Evolutionary conservation across 2,888 invertebrate species (phyloP).

Genomic region (Crepidodera aurea): DNA sequence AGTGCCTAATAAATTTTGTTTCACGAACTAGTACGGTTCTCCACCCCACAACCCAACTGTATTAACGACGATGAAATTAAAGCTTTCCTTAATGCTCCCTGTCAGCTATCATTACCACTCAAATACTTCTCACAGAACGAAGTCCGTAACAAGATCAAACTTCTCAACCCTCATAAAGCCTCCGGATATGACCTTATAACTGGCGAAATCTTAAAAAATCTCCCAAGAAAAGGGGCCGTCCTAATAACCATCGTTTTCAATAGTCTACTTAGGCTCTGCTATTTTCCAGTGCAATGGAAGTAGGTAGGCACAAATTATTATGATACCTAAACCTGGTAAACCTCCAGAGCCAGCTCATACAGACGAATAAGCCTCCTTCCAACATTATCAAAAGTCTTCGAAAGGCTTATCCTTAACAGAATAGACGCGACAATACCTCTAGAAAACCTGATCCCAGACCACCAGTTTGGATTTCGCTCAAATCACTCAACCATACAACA

Average conservation of each 20-base stretch:
- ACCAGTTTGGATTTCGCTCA: background rate
- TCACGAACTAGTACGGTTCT: too few species aligned
- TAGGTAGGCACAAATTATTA: background rate
- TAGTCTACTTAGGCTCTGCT: too few species aligned
- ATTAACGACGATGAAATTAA: slow-evolving; percentile 5
- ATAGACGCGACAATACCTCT: background rate
- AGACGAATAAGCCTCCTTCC: slow-evolving; percentile 1
- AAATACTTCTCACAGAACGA: slow-evolving; percentile 6
- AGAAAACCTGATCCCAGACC: background rate
- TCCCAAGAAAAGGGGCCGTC: slow-evolving; percentile 1
- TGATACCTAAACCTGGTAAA: slow-evolving; percentile 2
- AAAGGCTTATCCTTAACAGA: slow-evolving; percentile 6
- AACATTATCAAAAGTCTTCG: slow-evolving; percentile 4
- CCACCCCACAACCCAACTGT: slow-evolving; percentile 1
- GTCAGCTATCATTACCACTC: slow-evolving; percentile 7
- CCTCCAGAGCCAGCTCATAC: background rate
- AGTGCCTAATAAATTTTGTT: too few species aligned
- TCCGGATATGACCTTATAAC: background rate
- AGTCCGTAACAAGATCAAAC: background rate
- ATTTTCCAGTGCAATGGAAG: too few species aligned
- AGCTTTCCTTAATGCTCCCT: slow-evolving; percentile 4
- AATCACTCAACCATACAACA: background rate
- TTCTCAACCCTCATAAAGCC: slow-evolving; percentile 8
- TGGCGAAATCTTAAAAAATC: background rate
- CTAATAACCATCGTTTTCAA: slow-evolving; percentile 7